Percentiles rank a stretch among this genome's conserved stretches.
Evolutionary conservation across 2,888 invertebrate species (phyloP).

Genomic region (Archaeoteleia sp.): DNA sequence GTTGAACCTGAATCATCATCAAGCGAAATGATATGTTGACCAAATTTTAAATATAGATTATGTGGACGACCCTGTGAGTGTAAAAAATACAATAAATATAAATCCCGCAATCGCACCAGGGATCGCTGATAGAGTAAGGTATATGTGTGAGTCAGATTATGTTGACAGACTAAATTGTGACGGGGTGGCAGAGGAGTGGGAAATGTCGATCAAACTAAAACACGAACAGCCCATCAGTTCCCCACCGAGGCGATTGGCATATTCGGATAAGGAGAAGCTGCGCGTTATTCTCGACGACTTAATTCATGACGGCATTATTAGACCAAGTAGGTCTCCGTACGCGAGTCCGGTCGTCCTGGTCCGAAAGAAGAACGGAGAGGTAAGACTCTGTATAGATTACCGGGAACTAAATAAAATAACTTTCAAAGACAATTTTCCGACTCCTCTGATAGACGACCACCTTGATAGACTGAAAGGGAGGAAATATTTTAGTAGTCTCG

Average conservation of each 20-base stretch:
- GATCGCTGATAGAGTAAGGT: not conserved
- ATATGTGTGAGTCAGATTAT: not conserved
- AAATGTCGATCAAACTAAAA: no score
- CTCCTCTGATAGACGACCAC: conserved; percentile 16
- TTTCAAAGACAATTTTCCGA: conserved; percentile 15
- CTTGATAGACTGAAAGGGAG: conserved; percentile 11
- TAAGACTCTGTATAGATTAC: conserved; percentile 6
- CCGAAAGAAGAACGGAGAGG: conserved; percentile 5
- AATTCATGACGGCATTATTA: conserved; percentile 1
- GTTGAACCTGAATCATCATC: not conserved
- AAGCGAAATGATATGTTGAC: no score
- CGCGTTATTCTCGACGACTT: conserved; percentile 5
- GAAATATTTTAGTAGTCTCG: conserved; percentile 6
- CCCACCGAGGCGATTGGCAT: conserved; percentile 12
- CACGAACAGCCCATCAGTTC: no score
- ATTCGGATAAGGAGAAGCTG: conserved; percentile 15
- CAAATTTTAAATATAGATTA: not conserved
- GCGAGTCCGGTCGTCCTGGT: conserved; percentile 8
- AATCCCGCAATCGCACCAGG: not conserved
- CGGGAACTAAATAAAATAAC: conserved; percentile 13
- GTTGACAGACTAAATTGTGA: not conserved
- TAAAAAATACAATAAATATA: not conserved
- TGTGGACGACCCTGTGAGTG: not conserved
- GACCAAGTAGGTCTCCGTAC: conserved; percentile 11
- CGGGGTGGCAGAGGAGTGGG: no score